Conservation (phyloP, 2,113 vertebrate genomes). For the Dolichallabes microphthalmus region DNA sequence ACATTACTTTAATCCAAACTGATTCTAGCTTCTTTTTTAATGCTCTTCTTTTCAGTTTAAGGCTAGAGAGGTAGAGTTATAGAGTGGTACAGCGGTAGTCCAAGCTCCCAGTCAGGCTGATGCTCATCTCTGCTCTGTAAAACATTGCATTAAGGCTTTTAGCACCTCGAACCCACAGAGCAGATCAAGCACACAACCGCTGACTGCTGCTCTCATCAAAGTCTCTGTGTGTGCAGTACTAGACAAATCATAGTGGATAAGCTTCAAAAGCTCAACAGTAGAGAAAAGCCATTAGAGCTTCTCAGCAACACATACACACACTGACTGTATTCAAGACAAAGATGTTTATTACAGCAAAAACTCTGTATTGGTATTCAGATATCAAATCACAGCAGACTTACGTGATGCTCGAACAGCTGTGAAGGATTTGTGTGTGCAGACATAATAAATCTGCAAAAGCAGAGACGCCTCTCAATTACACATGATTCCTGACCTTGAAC, state of each 20-base stretch:
- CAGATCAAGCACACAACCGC: conserved; percentile 12
- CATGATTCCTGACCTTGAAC: background rate
- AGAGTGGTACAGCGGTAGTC: background rate
- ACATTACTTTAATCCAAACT: background rate
- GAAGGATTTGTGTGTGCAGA: background rate
- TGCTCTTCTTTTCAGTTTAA: background rate
- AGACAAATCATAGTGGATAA: conserved; percentile 24
- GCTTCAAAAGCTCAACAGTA: conserved; percentile 10
- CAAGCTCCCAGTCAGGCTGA: conserved; percentile 14
- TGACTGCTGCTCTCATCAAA: conserved; percentile 26
- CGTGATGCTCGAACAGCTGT: background rate
- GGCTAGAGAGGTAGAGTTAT: background rate
- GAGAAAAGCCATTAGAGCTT: conserved; percentile 7
- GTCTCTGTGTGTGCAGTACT: conserved; percentile 10
- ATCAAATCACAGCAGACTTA: background rate
- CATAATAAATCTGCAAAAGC: background rate
- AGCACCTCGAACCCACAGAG: conserved; percentile 24
- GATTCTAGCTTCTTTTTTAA: conserved; percentile 15
- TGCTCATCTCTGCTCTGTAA: conserved; percentile 22
- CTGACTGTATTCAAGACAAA: conserved; percentile 3
- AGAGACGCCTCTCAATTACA: background rate
- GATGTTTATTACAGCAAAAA: conserved; percentile 11
- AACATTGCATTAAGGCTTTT: conserved; percentile 27
- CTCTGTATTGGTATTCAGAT: background rate
- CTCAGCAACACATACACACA: background rate